Base-by-base conservation (phyloP, 1,140 invertebrate species). In the Drosophila pruinosa region DNA sequence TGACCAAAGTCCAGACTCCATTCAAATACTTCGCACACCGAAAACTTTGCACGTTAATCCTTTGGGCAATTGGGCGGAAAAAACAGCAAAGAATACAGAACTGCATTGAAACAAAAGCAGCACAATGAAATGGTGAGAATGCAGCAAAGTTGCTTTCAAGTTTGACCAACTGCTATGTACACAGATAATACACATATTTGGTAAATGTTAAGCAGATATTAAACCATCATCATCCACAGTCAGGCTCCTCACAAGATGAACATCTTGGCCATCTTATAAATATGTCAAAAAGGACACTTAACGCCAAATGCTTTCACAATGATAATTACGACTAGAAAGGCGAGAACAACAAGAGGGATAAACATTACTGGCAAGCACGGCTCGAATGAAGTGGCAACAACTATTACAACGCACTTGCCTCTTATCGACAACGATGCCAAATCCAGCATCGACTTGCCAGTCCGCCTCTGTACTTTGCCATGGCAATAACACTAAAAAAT, bases 271-370 rank as follows among this genome's bases (percentile, higher is more conserved):
- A 89, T 88, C 78, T 78, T 82, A 88, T 88, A 88, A 88, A 88
- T 58, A 88, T 88, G 83, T 88, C 82, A 88, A 88, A 82, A 89
- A 88, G 82, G 67, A 88, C 82, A 88, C 82, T 88, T 88, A 88
- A 78, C 63, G 63, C n/a, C 78, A 82, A 88, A 88, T 78, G 82
- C 83, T 67, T 73, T 86, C 78, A 82, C n/a, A 82, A 88, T 76
- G 82, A 88, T 88, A 88, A 88, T 88, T 88, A 88, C 78, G 73
- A 19, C 22, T 41, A 24, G 28, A 14, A 48, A 22, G 12, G 28
- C 41, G 36, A 71, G 47, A 36, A 43, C 62, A 85, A 72, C 62
- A 70, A 54, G 48, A 48, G 41, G 34, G 24, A 75, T 65, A 56
- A 67, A 53, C 69, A 72, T 58, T 58, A 67, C 21, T 39, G 34